Base-by-base conservation (phyloP, 1,140 invertebrate genomes). In the Proales similis region DNA sequence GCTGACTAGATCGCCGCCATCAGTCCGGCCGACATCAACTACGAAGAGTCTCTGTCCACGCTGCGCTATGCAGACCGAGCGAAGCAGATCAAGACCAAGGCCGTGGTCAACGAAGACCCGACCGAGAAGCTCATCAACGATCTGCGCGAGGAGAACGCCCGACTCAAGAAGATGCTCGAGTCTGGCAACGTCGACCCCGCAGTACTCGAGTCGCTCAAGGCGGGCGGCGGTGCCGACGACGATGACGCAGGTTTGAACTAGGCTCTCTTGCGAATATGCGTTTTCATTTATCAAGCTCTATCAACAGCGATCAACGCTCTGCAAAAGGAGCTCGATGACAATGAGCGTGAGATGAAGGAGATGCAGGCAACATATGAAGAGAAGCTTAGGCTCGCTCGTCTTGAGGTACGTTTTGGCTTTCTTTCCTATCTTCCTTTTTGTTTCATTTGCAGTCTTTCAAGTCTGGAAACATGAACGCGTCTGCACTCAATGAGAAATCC, bases 11-110 rank as follows among this genome's bases (percentile, higher is more conserved):
- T 83, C 43, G 82, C 81, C n/a, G 79, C 82, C 20, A 77, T 84
- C 7, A 82, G 80, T 67, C 82, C 82, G 9, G 82, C 83, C 6
- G 81, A 83, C 66, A 78, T 82, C n/a, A 82, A 83, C 67, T 84
- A 79, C 68, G 82, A 82, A 63, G 82, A 84, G 68, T 82, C 83
- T 0, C 69, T 84, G 4, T 81, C 80, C 60, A 83, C 82, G 5
- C 71, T 84, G 7, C 69, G 80, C 65, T 83, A 81, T 72, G 80
- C 81, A 64, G 81, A 82, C 68, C 69, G 81, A 62, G 80, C 80
- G 1, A 82, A 82, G 68, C 73, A 78, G 60, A 81, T 83, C 57
- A 79, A 79, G 65, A 82, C 80, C 17, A 74, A 72, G 38, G 79
- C 82, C 1, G 73, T 75, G 1, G 71, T 82, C 4, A 82, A 83